Evolutionary conservation across 2,113 vertebrate species (phyloP), one percentile per base, ranked within the genome.

Genomic region (Passer montanus): DNA sequence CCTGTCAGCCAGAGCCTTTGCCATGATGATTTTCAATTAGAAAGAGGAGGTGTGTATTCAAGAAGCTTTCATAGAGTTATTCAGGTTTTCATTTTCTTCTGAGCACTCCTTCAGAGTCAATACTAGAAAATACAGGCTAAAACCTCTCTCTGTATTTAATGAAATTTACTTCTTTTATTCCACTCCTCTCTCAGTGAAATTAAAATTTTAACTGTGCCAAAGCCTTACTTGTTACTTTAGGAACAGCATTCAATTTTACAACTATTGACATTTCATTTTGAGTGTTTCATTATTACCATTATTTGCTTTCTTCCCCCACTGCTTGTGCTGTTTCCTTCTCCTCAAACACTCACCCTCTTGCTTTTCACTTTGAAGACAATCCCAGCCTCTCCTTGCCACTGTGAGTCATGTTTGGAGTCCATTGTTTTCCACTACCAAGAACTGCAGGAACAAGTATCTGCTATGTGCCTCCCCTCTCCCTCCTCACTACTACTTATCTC

Each of bases 31-130:
- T 92, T 88, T 83, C 63, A 55, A 33, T 82, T 50, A 89, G 66
- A 74, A 83, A 69, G 41, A 47, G 14, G 31, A 86, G n/a, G 52
- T 56, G 8, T 6, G 8, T 37, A 69, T 94, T 82, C 46, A 43
- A 50, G 35, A 84, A 85, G 21, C 1, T 27, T 64, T 74, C 41
- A 64, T 0, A 1, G 6, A 83, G 49, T 88, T 75, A 53, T 30
- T 68, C 62, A 73, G 26, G 41, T 83, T 92, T 95, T 83, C 39
- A 53, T 88, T 93, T 92, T 73, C 59, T 94, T 80, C 75, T 21
- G 16, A 95, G 72, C 46, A 69, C 20, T 15, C 27, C 37, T 95
- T 87, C 83, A 92, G 67, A 80, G 28, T 58, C 79, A 94, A 69
- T 27, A 95, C 85, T 13, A 39, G 69, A 84, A 89, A 95, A 89